Evolutionary conservation across 2,888 invertebrate species (phyloP).

Genomic region (Phaonia tiefii): DNA sequence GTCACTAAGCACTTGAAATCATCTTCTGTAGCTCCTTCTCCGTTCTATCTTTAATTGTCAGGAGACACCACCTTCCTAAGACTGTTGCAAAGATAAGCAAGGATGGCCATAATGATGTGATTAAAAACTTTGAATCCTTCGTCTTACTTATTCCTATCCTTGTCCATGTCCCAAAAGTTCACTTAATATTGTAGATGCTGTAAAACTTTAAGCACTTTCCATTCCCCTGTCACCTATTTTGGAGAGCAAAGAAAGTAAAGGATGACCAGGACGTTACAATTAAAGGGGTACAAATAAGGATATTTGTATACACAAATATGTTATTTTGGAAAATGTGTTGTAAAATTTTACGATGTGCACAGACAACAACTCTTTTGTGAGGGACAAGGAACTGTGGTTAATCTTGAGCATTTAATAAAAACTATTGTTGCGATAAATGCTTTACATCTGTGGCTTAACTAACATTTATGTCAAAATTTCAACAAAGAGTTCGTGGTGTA

Average conservation of each 20-base stretch:
- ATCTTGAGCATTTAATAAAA: too few species aligned
- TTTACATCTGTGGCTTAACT: too few species aligned
- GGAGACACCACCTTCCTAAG: conserved; percentile 6
- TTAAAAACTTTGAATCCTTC: conserved; percentile 37
- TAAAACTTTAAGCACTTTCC: conserved; percentile 3
- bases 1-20: neutral
- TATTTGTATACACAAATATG: too few species aligned
- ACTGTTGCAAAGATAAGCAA: neutral
- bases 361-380: too few species aligned
- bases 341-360: too few species aligned
- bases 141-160: neutral
- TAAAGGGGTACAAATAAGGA: too few species aligned
- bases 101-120: conserved; percentile 28
- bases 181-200: conserved; percentile 13
- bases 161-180: conserved; percentile 8
- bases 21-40: neutral
- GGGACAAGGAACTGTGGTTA: too few species aligned
- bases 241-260: neutral
- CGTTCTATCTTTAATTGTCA: neutral
- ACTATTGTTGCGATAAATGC: too few species aligned
- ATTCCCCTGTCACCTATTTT: neutral
- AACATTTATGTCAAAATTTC: too few species aligned
- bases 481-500: too few species aligned
- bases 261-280: neutral
- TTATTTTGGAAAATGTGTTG: too few species aligned